These are phyloP conservation scores for Pilophorus perplexus DNA, from an alignment of 2,888 invertebrate species.

Conservation along the genomic window DNA sequence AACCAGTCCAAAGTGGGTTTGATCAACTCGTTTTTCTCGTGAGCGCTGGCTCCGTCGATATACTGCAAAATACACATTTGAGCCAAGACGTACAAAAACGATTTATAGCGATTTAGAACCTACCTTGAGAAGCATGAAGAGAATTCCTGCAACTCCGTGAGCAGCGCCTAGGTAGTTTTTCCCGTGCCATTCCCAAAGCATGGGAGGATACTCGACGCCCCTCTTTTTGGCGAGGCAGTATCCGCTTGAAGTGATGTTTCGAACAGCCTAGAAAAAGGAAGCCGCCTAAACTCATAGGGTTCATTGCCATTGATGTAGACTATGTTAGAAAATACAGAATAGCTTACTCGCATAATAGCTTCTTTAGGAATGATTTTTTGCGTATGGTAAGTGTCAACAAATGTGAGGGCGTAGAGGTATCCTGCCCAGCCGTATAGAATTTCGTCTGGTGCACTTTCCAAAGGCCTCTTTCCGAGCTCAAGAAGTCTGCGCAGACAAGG, in stretches of 20 bases:
- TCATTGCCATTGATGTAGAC: neutral
- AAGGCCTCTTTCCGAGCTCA: slow-evolving; percentile 56
- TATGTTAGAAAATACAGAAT: neutral
- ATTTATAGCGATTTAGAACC: too few relatives aligned
- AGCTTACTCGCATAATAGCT: neutral
- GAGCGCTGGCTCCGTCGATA: slow-evolving; percentile 57
- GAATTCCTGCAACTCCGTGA: slow-evolving; percentile 83
- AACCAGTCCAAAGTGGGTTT: slow-evolving; percentile 67
- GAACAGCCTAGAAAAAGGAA: slow-evolving; percentile 60
- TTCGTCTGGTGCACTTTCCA: slow-evolving; percentile 64
- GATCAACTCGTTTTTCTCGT: slow-evolving; percentile 60
- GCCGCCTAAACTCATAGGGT: neutral
- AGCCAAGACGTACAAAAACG: too few relatives aligned
- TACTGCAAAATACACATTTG: too few relatives aligned
- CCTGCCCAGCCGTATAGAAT: slow-evolving; percentile 81
- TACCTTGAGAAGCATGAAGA: slow-evolving; percentile 66
- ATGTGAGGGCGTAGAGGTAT: slow-evolving; percentile 74
- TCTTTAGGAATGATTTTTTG: neutral
- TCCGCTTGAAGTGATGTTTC: slow-evolving; percentile 63
- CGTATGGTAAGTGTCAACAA: slow-evolving; percentile 62
- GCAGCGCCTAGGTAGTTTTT: slow-evolving; percentile 85
- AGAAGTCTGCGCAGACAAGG: slow-evolving; percentile 55
- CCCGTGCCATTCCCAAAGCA: slow-evolving; percentile 85
- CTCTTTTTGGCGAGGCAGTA: slow-evolving; percentile 56
- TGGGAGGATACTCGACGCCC: slow-evolving; percentile 54